These are phyloP conservation scores for Chaenogobius annularis DNA, from an alignment of 2,113 vertebrate genomes.

Conservation along the genomic window DNA sequence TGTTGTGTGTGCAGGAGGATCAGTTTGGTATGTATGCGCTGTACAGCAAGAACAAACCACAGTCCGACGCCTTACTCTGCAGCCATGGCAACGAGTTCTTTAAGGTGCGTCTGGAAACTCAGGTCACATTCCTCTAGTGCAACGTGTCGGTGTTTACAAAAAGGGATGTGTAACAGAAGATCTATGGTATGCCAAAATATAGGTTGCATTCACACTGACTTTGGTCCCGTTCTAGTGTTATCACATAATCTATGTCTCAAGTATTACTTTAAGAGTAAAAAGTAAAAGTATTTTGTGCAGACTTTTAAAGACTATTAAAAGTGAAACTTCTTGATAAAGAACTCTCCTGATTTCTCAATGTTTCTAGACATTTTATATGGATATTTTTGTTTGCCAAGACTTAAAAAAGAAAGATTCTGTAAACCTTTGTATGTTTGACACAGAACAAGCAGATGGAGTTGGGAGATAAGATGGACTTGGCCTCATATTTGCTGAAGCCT, in stretches of 20 bases:
- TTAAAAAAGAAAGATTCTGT: too few relatives aligned
- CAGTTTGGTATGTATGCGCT: conserved; percentile 86
- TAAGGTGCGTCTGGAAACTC: conserved; percentile 76
- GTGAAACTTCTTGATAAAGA: too few relatives aligned
- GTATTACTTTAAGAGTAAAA: too few relatives aligned
- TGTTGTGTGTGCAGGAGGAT: conserved; percentile 79
- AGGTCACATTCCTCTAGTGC: conserved; percentile 21
- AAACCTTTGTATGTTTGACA: not conserved
- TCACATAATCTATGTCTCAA: too few relatives aligned
- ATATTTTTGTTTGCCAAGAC: too few relatives aligned
- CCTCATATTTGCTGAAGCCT: conserved; percentile 94
- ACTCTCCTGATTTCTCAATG: too few relatives aligned
- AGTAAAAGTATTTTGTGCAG: too few relatives aligned
- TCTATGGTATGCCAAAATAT: not conserved
- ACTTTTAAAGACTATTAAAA: too few relatives aligned
- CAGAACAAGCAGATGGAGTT: conserved; percentile 91
- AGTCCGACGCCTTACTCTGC: conserved; percentile 80
- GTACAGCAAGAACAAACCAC: conserved; percentile 90
- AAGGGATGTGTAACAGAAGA: not conserved
- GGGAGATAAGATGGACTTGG: conserved; percentile 94
- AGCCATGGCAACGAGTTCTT: conserved; percentile 85
- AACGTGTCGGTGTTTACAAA: conserved; percentile 8
- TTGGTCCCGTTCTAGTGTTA: too few relatives aligned
- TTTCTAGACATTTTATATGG: too few relatives aligned
- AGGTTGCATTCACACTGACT: too few relatives aligned